Evolutionary conservation across 2,113 vertebrate genomes (phyloP).

Genomic region (Kobus ellipsiprymnus): DNA sequence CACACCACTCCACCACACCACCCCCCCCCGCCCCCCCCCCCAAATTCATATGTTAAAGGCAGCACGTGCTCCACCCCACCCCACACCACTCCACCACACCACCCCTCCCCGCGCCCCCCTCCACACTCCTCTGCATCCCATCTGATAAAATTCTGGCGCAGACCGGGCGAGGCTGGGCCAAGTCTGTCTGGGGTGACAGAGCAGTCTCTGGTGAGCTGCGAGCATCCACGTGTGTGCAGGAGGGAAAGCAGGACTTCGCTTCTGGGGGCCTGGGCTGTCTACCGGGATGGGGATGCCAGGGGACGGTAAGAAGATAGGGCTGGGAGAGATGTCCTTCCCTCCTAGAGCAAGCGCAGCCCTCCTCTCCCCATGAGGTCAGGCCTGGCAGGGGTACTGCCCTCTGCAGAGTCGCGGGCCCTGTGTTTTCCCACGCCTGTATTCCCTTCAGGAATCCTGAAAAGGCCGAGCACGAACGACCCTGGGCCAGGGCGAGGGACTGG

Average conservation of each 20-base stretch:
- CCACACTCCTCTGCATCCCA: background rate
- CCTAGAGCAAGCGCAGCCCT: background rate
- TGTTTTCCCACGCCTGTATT: background rate
- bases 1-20: too few species aligned
- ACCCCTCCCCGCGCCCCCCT: background rate
- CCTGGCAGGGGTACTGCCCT: background rate
- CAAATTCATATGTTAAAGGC: background rate
- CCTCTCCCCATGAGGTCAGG: background rate
- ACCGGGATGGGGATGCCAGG: background rate
- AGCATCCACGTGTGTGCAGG: slow-evolving; percentile 33
- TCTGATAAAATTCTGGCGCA: slow-evolving; percentile 61
- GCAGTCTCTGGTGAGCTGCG: slow-evolving; percentile 66
- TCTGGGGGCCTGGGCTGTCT: slow-evolving; percentile 42
- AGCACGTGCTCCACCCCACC: background rate
- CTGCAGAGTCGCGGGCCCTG: background rate
- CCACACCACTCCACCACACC: background rate
- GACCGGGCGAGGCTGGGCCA: slow-evolving; percentile 61
- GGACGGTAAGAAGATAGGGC: background rate
- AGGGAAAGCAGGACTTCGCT: slow-evolving; percentile 47
- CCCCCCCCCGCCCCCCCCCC: background rate
- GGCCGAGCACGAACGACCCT: background rate
- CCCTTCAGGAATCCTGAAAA: background rate
- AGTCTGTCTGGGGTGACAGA: slow-evolving; percentile 49
- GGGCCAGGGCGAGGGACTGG: background rate
- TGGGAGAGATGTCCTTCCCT: background rate